Base-by-base conservation (phyloP, 2,797 vertebrate genomes). In the Cynodonichthys magdalenae region DNA sequence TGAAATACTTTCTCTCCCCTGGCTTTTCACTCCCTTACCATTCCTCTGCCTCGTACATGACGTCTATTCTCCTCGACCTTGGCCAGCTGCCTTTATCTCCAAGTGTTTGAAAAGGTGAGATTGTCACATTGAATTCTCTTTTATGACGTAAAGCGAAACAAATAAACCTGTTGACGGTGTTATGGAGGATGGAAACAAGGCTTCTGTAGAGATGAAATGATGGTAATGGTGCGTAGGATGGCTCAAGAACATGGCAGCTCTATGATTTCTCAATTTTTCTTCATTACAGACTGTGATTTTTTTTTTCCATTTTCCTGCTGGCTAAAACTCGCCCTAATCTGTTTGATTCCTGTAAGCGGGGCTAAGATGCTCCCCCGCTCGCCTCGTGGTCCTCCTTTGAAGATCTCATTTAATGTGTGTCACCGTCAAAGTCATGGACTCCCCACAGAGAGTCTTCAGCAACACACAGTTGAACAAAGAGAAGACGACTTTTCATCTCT, bases 331-430 rank as follows among this genome's bases (percentile, higher is more conserved):
- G 47, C 4, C 29, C 64, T 79, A 80, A 85, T 79, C 78, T 78
- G 76, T 88, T 82, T 81, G 76, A 86, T 83, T 77, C 74, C 73
- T 81, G 61, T 84, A 80, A 86, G 80, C 59, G 3, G 77, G 72
- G 80, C 66, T 77, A 69, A 87, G 80, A 62, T n/a, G 27, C 27
- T 46, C 28, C 7, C 10, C 34, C 60, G 54, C 69, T 76, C 72
- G 74, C 72, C 36, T 77, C 66, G 58, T 53, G 73, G 70, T 78
- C 60, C 44, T 77, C 66, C 85, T 90, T 90, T 90, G 85, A 91
- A 87, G 87, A 86, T 81, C 57, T 51, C 69, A 49, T 81, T 88
- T 65, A 76, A 34, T 71, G 55, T 55, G 64, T 48, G 44, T 61
- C 53, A 48, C 74, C 68, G 75, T 75, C 81, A 75, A 61, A 77